Evolutionary conservation across 2,797 vertebrate genomes (phyloP).

Genomic region (Okamejei kenojei): DNA sequence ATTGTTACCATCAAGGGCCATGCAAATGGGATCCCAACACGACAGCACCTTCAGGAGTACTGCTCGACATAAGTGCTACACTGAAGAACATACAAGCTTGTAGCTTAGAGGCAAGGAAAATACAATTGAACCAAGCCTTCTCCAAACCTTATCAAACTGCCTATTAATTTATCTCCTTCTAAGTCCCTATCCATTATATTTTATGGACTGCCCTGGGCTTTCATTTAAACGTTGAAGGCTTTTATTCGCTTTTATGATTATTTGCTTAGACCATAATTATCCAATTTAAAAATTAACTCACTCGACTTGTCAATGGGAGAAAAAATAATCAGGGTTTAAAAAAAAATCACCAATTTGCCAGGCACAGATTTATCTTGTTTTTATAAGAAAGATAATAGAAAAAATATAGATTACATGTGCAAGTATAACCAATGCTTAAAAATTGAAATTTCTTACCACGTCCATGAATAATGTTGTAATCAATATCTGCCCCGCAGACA

Average conservation of each 20-base stretch:
- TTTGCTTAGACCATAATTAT: too few relatives aligned
- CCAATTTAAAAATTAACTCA: not conserved
- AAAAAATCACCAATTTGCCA: not conserved
- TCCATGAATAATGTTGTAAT: constrained; percentile 93
- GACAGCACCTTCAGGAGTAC: not conserved
- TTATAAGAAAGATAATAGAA: not conserved
- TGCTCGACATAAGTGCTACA: not conserved
- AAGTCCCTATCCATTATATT: not conserved
- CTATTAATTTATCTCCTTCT: not conserved
- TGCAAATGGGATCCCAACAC: not conserved
- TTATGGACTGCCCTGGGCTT: not conserved
- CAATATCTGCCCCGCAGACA: constrained; percentile 89
- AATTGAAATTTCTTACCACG: constrained; percentile 61
- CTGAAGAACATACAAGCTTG: not conserved
- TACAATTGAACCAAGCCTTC: not conserved
- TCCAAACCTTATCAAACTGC: not conserved
- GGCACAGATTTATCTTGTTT: not conserved
- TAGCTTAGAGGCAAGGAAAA: not conserved
- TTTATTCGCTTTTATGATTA: not conserved
- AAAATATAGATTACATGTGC: not conserved
- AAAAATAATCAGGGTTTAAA: not conserved
- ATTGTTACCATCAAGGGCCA: not conserved
- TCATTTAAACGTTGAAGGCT: not conserved
- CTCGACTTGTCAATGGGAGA: not conserved
- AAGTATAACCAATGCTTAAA: not conserved